Evolutionary conservation across 2,113 vertebrate genomes (phyloP).

Genomic region (Proteles cristata): DNA sequence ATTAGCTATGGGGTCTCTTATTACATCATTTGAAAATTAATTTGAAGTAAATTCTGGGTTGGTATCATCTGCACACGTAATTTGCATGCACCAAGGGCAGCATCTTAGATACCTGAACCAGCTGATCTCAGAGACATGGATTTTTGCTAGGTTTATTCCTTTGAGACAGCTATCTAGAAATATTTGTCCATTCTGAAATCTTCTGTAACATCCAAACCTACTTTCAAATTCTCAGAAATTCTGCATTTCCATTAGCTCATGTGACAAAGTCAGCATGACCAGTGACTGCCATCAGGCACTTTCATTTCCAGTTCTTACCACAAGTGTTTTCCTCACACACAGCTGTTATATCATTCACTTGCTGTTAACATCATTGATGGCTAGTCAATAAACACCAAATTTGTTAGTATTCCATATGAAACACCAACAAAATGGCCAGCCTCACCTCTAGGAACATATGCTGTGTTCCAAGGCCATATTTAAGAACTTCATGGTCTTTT

Average conservation of each 20-base stretch:
- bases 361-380: not conserved
- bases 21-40: not conserved
- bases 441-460: not conserved
- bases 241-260: not conserved
- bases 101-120: not conserved
- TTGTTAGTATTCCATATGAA: not conserved
- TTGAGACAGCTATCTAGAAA: not conserved
- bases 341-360: not conserved
- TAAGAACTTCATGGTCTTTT: not conserved
- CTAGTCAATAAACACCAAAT: not conserved
- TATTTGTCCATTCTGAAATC: constrained; percentile 1
- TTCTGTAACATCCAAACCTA: not conserved
- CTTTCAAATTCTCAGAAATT: not conserved
- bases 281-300: not conserved
- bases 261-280: not conserved
- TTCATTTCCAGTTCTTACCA: not conserved
- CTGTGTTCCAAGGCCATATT: not conserved
- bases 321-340: not conserved
- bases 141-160: not conserved
- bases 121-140: not conserved
- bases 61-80: not conserved
- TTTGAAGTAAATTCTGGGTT: not conserved
- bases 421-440: not conserved
- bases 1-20: not conserved
- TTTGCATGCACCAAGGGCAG: not conserved